phyloP scores from a whole-genome alignment of 2,797 vertebrate genomes.

The Onychomys arenicola region DNA sequence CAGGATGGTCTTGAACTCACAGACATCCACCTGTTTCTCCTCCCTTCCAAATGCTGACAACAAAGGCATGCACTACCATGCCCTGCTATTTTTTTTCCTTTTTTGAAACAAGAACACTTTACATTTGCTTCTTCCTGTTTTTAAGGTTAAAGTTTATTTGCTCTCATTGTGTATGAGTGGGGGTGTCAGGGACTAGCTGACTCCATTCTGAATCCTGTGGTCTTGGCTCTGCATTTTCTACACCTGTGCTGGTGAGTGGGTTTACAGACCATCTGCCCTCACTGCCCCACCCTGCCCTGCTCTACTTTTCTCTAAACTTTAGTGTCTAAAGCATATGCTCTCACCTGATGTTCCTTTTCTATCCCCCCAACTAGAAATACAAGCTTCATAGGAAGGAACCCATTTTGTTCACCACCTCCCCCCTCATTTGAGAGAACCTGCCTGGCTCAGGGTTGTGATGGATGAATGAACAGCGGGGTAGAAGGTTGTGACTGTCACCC shows the following conservation, averaged over 20 bases:
- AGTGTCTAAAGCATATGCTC: not conserved
- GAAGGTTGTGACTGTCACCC: not conserved
- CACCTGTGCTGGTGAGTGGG: not conserved
- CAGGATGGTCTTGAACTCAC: not conserved
- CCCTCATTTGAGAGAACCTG: not conserved
- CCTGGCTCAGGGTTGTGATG: not conserved
- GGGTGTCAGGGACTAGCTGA: not conserved
- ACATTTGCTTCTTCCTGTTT: not conserved
- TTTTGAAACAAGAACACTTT: not conserved
- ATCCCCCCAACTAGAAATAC: not conserved
- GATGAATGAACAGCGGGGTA: not conserved
- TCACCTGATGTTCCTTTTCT: not conserved
- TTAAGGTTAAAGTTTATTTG: not conserved
- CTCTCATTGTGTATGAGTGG: not conserved
- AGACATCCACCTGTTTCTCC: not conserved
- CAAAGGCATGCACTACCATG: not conserved
- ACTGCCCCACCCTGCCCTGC: not conserved
- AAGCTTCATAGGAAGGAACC: not conserved
- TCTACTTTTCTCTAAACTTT: not conserved
- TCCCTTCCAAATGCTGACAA: not conserved
- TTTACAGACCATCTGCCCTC: not conserved
- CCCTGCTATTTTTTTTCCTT: not conserved
- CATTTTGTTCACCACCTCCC: not conserved
- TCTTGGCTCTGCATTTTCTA: not conserved
- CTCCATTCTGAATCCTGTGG: too few species aligned